Base-by-base conservation (phyloP, 2,888 invertebrate genomes). In the Plebejus melissa region DNA sequence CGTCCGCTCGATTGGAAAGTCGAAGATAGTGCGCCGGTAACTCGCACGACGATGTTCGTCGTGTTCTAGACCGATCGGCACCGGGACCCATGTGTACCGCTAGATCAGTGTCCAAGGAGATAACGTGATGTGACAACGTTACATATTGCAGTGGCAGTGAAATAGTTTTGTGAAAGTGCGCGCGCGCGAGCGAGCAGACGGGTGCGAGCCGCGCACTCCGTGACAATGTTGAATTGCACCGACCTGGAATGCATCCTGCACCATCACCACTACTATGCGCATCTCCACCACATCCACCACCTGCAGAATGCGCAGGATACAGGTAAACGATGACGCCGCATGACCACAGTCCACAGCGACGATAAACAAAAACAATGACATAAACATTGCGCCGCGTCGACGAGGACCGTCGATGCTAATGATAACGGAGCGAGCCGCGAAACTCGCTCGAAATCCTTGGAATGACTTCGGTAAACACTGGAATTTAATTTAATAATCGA, bases 191-290 rank as follows among this genome's bases (percentile, higher is more conserved):
- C 88, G 91, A 87, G 87, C 83, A 82, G 82, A 82, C 84, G 84
- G 85, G 83, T 81, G 86, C 76, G 82, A 84, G 84, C 85, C 87
- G 86, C 65, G 87, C 84, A 87, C 82, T 79, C 88, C 86, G 89
- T 87, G 87, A 94, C 88, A 87, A 96, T 96, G 96, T 94, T 96
- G 91, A 96, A 96, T 91, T 96, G 96, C 91, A 96, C 96, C 81
- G 96, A 96, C 94, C 94, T 96, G 93, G 96, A 96, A 93, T 96
- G 96, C 93, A 96, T 96, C 87, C 91, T 96, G 86, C 96, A 96
- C 90, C 96, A 96, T 86, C 96, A 96, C 85, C 96, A 96, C 86
- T 96, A 96, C 86, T 96, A 96, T 87, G 96, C 96, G 79, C 96
- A 96, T 90, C 94, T 96, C 83, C 96, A 96, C 86, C 95, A 96